These are phyloP conservation scores for Psittacula echo DNA, from an alignment of 2,797 vertebrate genomes.

Conservation along the genomic window DNA sequence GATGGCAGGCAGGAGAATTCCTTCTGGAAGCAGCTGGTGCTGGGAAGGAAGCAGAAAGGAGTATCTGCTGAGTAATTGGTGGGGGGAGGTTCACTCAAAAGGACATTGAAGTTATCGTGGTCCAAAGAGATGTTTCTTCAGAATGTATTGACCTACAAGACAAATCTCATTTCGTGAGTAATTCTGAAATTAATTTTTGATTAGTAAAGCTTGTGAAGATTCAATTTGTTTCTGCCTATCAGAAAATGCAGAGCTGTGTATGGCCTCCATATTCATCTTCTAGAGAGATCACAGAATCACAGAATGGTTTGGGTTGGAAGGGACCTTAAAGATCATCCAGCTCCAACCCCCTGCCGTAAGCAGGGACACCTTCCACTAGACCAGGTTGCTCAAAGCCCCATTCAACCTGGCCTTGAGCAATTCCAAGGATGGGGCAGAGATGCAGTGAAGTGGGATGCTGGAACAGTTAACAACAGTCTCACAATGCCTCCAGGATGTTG, in stretches of 20 bases:
- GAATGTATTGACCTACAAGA: not conserved
- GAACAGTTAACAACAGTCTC: not conserved
- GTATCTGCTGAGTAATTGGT: conserved; percentile 21
- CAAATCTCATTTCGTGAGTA: not conserved
- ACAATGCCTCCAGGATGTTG: not conserved
- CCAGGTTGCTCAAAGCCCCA: not conserved
- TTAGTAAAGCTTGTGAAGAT: conserved; percentile 6
- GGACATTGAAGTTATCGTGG: not conserved
- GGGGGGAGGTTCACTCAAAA: not conserved
- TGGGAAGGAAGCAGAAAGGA: not conserved
- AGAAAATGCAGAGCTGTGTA: not conserved
- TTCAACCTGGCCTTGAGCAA: not conserved
- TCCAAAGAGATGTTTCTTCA: not conserved
- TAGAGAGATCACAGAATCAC: not conserved
- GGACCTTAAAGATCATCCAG: not conserved
- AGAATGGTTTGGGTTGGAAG: not conserved
- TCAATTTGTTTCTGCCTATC: not conserved
- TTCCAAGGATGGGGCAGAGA: not conserved
- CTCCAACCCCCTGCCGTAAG: not conserved
- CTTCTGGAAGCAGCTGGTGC: conserved; percentile 15
- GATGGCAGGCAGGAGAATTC: conserved; percentile 28
- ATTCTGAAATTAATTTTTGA: not conserved
- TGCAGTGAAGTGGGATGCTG: not conserved
- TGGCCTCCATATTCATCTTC: not conserved
- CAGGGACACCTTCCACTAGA: not conserved